phyloP scores from a whole-genome alignment of 2,797 vertebrate species.

The Sylvilagus floridanus region DNA sequence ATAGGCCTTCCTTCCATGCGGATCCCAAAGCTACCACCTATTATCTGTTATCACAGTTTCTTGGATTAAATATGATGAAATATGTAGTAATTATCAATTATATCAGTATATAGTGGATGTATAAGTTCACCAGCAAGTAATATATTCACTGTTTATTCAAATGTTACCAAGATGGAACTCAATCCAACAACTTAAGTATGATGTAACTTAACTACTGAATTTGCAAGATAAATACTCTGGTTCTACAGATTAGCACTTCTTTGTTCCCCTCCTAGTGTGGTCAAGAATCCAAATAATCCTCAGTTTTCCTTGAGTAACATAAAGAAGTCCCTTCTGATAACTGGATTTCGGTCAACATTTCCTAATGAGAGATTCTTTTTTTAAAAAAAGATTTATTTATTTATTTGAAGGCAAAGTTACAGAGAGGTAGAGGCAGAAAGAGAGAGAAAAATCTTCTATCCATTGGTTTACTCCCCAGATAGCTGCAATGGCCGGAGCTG shows the following conservation, averaged over 20 bases:
- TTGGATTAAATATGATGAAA: constrained; percentile 7
- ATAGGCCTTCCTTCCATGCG: no score
- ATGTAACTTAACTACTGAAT: constrained; percentile 15
- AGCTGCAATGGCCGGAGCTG: no score
- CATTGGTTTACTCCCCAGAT: no score
- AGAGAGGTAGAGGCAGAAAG: no score
- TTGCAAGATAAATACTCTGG: background rate
- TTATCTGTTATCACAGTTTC: background rate
- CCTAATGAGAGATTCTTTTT: background rate
- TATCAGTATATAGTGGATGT: background rate
- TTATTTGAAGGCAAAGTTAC: no score
- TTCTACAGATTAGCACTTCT: background rate
- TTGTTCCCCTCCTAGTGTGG: background rate
- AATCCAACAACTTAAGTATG: background rate
- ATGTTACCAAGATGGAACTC: background rate
- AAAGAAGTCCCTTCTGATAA: background rate
- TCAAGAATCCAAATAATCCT: constrained; percentile 34
- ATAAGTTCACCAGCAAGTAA: background rate
- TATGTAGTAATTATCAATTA: background rate
- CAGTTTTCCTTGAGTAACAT: background rate
- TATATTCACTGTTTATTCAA: constrained; percentile 45
- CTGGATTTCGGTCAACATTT: background rate
- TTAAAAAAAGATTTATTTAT: no score
- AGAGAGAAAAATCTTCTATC: no score
- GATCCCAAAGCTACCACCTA: no score